Percentiles rank a stretch among this genome's conserved stretches.
phyloP scores from a whole-genome alignment of 2,113 vertebrate genomes.

The Ictidomys tridecemlineatus region DNA sequence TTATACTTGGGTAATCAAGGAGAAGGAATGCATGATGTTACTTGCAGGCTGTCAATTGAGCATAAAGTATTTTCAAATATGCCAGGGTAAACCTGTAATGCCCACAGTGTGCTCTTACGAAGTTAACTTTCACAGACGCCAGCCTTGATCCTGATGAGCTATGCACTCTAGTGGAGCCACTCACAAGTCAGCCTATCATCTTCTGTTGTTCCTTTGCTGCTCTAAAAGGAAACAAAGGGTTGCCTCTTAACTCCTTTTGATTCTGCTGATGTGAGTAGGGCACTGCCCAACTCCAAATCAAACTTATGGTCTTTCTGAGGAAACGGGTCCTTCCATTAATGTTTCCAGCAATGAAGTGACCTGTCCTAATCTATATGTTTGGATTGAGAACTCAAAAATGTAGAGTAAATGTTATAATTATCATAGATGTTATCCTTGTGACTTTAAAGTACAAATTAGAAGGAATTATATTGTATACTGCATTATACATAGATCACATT shows the following conservation, averaged over 20 bases:
- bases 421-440: slow-evolving; percentile 71
- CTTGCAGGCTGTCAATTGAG: slow-evolving; percentile 83
- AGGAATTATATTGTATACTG: slow-evolving; percentile 79
- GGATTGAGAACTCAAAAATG: slow-evolving; percentile 68
- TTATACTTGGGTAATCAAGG: slow-evolving; percentile 82
- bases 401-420: slow-evolving; percentile 65
- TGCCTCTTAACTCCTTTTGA: slow-evolving; percentile 73
- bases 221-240: slow-evolving; percentile 73
- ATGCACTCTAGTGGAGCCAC: slow-evolving; percentile 84
- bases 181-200: slow-evolving; percentile 75
- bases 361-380: slow-evolving; percentile 72
- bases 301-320: slow-evolving; percentile 42
- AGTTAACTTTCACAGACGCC: slow-evolving; percentile 83
- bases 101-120: slow-evolving; percentile 80
- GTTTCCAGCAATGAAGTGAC: slow-evolving; percentile 86
- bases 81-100: slow-evolving; percentile 84
- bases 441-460: slow-evolving; percentile 73
- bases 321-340: slow-evolving; percentile 70
- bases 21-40: slow-evolving; percentile 84
- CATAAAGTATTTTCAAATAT: slow-evolving; percentile 86
- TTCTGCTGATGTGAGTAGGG: slow-evolving; percentile 71
- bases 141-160: slow-evolving; percentile 87
- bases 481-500: slow-evolving; percentile 81
- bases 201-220: slow-evolving; percentile 74
- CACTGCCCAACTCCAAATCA: slow-evolving; percentile 11